phyloP scores from a whole-genome alignment of 1,140 invertebrate genomes.

The Psilanteris sp. region DNA sequence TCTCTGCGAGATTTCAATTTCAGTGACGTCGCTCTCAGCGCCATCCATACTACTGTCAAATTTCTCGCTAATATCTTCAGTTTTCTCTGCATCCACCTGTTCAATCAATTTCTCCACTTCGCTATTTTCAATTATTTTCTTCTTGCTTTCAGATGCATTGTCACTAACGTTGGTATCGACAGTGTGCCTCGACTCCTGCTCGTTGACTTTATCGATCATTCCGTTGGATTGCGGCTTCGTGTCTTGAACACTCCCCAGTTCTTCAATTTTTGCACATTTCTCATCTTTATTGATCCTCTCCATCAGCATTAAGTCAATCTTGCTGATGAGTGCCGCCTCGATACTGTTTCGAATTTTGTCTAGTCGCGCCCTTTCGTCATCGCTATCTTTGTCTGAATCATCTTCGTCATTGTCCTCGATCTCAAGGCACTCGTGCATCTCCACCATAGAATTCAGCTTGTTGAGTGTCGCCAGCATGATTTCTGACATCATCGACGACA shows the following conservation, averaged over 20 bases:
- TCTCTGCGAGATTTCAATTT: conserved; percentile 10
- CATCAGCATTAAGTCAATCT: too few species aligned
- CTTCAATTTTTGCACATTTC: too few species aligned
- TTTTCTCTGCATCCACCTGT: conserved; percentile 14
- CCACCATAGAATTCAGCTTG: conserved; percentile 65
- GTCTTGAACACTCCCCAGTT: too few species aligned
- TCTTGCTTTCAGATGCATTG: background rate
- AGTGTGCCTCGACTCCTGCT: background rate
- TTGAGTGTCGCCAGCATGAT: conserved; percentile 59
- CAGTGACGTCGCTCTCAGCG: conserved; percentile 39
- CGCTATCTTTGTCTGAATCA: background rate
- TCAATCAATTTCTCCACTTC: conserved; percentile 6
- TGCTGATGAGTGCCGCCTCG: too few species aligned
- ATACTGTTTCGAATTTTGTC: conserved; percentile 6
- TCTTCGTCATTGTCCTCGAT: conserved; percentile 13
- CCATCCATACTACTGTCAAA: conserved; percentile 16
- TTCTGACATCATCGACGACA: conserved; percentile 12
- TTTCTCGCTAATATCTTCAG: conserved; percentile 45
- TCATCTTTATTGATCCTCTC: too few species aligned
- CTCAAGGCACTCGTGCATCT: conserved; percentile 56
- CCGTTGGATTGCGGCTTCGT: conserved; percentile 13
- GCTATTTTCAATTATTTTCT: background rate
- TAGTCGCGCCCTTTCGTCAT: background rate
- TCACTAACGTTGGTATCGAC: background rate
- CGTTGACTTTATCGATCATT: background rate